Evolutionary conservation across 2,888 invertebrate genomes (phyloP).

Genomic region (Sminthurides aquaticus): DNA sequence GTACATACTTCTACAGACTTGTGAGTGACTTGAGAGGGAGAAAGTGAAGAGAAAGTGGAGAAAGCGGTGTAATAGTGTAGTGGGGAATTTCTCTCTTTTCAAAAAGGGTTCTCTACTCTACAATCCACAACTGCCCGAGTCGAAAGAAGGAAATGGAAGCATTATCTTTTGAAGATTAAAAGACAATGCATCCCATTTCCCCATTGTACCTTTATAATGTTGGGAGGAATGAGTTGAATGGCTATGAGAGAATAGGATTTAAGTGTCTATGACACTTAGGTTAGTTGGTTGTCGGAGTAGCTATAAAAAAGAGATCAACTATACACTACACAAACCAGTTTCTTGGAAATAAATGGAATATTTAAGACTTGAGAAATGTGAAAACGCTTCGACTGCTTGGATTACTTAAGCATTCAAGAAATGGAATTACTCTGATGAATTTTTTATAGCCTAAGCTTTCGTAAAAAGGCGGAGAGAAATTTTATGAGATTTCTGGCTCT

Average conservation of each 20-base stretch:
- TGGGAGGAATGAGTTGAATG: background rate
- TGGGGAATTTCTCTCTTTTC: too few species aligned
- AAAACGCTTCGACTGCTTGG: background rate
- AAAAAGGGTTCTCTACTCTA: too few species aligned
- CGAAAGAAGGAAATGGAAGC: background rate
- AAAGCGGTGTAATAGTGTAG: too few species aligned
- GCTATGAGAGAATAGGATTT: background rate
- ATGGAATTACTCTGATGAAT: background rate
- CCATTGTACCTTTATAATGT: background rate
- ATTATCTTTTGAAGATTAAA: background rate
- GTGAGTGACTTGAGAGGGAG: too few species aligned
- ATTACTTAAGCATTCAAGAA: background rate
- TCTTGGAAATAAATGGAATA: background rate
- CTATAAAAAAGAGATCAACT: too few species aligned
- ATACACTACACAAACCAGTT: too few species aligned
- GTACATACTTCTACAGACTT: too few species aligned
- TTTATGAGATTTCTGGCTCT: too few species aligned
- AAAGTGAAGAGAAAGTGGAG: background rate
- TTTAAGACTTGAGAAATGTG: background rate
- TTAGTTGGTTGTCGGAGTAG: background rate
- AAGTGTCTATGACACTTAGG: background rate
- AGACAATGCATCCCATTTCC: background rate
- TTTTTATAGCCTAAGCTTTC: background rate
- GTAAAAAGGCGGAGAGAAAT: background rate
- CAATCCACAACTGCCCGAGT: too few species aligned